These are phyloP conservation scores for Elachura formosa DNA, from an alignment of 2,113 vertebrate genomes.

Conservation along the genomic window DNA sequence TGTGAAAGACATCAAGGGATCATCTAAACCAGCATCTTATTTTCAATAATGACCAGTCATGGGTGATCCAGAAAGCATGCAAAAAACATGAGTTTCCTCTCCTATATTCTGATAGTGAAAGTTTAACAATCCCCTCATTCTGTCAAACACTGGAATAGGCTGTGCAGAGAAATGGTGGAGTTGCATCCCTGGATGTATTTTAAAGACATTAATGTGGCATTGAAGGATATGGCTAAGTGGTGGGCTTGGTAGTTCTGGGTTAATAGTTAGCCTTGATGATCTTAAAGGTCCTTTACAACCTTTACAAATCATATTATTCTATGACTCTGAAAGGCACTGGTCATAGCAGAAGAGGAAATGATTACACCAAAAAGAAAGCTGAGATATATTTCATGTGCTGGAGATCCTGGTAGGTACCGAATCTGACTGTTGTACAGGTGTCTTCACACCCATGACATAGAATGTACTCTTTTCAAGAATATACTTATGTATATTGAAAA, in stretches of 20 bases:
- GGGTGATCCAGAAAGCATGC: not conserved
- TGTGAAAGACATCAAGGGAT: not conserved
- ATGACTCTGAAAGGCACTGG: not conserved
- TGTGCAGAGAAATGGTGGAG: not conserved
- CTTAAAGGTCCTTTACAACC: not conserved
- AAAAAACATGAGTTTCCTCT: not conserved
- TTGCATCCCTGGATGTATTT: not conserved
- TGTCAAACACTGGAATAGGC: not conserved
- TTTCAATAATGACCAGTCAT: not conserved
- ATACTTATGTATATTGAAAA: not conserved
- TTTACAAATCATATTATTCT: not conserved
- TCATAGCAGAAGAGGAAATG: not conserved
- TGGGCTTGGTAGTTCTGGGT: not conserved
- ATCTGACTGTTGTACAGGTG: not conserved
- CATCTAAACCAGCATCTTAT: not conserved
- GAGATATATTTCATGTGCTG: not conserved
- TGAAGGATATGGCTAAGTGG: not conserved
- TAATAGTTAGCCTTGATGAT: not conserved
- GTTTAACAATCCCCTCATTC: not conserved
- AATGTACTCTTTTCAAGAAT: not conserved
- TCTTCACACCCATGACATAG: not conserved
- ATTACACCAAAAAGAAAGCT: not conserved
- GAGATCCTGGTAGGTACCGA: not conserved
- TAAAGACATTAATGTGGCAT: not conserved
- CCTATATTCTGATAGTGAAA: not conserved